Percentiles rank a stretch among this genome's conserved stretches.
These are phyloP conservation scores for Ellobius talpinus DNA, from an alignment of 2,113 vertebrate species.

Conservation along the genomic window DNA sequence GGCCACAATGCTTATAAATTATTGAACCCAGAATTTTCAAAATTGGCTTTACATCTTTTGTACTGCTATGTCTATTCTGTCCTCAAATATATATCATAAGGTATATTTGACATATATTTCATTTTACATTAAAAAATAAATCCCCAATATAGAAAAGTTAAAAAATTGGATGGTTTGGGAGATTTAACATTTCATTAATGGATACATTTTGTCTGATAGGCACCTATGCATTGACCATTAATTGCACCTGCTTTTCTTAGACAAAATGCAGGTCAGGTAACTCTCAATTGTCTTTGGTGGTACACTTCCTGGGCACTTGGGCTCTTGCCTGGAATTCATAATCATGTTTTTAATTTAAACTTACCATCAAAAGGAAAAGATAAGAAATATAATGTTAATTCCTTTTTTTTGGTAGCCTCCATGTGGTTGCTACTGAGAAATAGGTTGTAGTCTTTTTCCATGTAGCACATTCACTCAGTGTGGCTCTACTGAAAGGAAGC, in stretches of 20 bases:
- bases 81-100: not conserved
- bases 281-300: not conserved
- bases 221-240: not conserved
- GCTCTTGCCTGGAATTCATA: not conserved
- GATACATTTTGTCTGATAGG: not conserved
- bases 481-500: not conserved
- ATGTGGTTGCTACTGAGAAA: not conserved
- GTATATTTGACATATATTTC: constrained; percentile 40
- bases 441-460: not conserved
- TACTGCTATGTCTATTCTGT: not conserved
- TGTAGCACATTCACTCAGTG: not conserved
- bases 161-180: not conserved
- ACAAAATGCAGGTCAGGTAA: not conserved
- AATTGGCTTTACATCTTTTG: constrained; percentile 44
- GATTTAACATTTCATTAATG: not conserved
- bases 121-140: constrained; percentile 1
- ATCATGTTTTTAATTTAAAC: not conserved
- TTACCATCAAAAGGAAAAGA: not conserved
- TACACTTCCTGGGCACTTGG: not conserved
- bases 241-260: not conserved
- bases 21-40: constrained; percentile 50
- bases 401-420: not conserved
- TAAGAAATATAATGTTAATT: constrained; percentile 25
- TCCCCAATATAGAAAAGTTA: not conserved
- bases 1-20: constrained; percentile 60